These are phyloP conservation scores for Spicauda simplicius DNA, from an alignment of 2,888 invertebrate species.

Conservation along the genomic window DNA sequence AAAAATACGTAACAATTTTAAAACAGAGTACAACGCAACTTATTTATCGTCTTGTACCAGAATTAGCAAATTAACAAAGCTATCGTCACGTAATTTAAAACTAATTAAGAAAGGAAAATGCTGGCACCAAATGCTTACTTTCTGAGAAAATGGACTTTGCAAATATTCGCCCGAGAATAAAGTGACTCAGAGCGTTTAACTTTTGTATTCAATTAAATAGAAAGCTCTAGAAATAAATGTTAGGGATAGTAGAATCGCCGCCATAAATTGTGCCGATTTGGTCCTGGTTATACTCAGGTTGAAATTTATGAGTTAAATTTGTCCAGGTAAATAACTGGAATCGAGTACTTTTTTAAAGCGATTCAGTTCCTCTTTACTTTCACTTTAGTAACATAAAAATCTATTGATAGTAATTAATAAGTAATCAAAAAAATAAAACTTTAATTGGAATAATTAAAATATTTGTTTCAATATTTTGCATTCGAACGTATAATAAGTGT, in stretches of 20 bases:
- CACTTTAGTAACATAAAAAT: no score
- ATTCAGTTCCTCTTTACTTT: not conserved
- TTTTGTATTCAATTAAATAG: constrained; percentile 82
- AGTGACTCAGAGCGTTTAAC: constrained; percentile 75
- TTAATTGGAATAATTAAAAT: no score
- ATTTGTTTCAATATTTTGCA: no score
- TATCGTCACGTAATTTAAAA: constrained; percentile 80
- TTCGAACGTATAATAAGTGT: no score
- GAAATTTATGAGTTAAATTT: constrained; percentile 16
- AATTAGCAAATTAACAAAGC: constrained; percentile 77
- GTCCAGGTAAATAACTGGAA: constrained; percentile 3
- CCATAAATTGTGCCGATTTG: constrained; percentile 60
- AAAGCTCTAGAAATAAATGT: constrained; percentile 73
- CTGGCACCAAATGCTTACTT: constrained; percentile 73
- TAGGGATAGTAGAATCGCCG: constrained; percentile 58
- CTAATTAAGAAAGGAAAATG: constrained; percentile 81
- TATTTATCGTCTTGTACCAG: constrained; percentile 54
- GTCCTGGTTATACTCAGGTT: constrained; percentile 57
- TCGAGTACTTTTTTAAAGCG: not conserved
- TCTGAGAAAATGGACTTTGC: constrained; percentile 76
- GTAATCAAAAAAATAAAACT: no score
- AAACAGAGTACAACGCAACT: constrained; percentile 12
- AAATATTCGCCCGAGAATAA: constrained; percentile 73
- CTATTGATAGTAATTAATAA: no score
- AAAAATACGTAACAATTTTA: constrained; percentile 2